Base-by-base conservation (phyloP, 1,140 invertebrate genomes). In the Heliconius congener region DNA sequence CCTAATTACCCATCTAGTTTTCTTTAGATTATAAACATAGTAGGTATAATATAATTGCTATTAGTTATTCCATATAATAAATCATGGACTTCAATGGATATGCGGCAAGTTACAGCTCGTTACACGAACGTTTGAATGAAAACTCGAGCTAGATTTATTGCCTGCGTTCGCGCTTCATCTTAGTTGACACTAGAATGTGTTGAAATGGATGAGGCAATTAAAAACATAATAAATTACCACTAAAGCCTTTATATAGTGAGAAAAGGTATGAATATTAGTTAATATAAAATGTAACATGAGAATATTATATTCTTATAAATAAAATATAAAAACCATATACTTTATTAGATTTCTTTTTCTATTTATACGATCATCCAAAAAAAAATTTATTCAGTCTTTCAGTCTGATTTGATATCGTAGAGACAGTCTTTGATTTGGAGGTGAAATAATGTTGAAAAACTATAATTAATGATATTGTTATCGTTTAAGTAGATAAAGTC, bases 111-210 rank as follows among this genome's bases (percentile, higher is more conserved):
- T 72, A 72, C 39, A 72, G 71, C 71, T 72, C 18, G 71, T 72
- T 39, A 72, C n/a, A 39, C 39, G 18, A 39, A 72, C 71, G n/a
- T 77, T 77, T 77, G 70, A 77, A 77, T 77, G 76, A 78, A 73
- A 57, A 78, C 76, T 78, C 50, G 30, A 52, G 50, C 27, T 71
- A 73, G 71, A 78, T 78, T 78, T 78, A 78, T 78, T 78, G 72
- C 52, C 19, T 71, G 71, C 46, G 76, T 73, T 73, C 71, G 52
- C 76, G 71, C 34, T 73, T 57, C 37, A 71, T 78, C 71, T 73
- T 77, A 60, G 71, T 73, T 71, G 60, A 66, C 60, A 66, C 19
- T 23, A 30, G 27, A 16, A 9, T 30, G 60, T 30, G 27, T 30
- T 66, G 27, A 66, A 39, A 66, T 23, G 74, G 74, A 76, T 66